A percentile compares a stretch with the other conserved stretches of the same genome.
Conservation (phyloP, 2,113 vertebrate species). For the Misgurnus anguillicaudatus region DNA sequence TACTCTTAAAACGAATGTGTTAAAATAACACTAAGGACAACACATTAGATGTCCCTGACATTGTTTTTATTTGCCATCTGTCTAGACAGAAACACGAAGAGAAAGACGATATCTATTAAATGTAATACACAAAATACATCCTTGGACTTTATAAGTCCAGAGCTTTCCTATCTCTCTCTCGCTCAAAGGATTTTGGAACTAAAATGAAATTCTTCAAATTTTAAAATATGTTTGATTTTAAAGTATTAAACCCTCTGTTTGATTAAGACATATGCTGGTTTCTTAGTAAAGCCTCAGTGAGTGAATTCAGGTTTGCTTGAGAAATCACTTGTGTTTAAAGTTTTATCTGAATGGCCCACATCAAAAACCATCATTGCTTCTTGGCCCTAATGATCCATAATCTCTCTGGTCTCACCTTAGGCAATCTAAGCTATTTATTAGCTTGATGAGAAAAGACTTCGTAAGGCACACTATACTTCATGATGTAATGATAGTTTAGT, state of each 20-base stretch:
- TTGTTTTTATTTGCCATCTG: too few relatives aligned
- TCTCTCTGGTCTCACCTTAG: background rate
- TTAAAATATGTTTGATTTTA: conserved; percentile 43
- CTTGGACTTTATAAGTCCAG: conserved; percentile 60
- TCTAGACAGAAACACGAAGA: too few relatives aligned
- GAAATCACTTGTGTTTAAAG: background rate
- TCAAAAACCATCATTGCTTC: background rate
- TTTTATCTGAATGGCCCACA: background rate
- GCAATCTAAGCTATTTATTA: conserved; percentile 11
- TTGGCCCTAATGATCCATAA: conserved; percentile 8
- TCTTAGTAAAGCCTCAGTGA: background rate
- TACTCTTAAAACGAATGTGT: too few relatives aligned
- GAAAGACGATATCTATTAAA: background rate
- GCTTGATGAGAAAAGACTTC: conserved; percentile 5
- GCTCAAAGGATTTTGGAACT: conserved; percentile 48
- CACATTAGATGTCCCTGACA: too few relatives aligned
- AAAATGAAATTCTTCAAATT: conserved; percentile 56
- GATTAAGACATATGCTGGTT: too few relatives aligned
- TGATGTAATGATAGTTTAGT: conserved; percentile 37
- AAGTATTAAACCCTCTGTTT: conserved; percentile 2
- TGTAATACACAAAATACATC: conserved; percentile 5
- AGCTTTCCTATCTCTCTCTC: conserved; percentile 51
- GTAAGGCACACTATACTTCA: conserved; percentile 1
- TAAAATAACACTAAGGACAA: too few relatives aligned
- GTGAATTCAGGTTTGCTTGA: background rate